Base-by-base conservation (phyloP, 2,797 vertebrate genomes). In the Spizella passerina region DNA sequence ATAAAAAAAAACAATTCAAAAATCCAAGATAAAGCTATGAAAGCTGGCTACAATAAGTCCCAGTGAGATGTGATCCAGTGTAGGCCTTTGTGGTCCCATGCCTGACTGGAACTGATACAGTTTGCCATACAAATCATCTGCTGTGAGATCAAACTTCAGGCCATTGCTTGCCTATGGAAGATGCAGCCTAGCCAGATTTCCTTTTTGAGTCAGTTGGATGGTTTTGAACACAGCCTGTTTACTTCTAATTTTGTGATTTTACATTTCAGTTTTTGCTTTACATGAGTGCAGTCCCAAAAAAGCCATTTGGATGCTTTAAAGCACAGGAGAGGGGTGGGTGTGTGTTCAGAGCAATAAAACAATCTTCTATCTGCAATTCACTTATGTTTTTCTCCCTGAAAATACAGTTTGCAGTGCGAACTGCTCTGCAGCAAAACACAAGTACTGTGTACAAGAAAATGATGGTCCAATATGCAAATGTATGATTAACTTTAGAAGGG, bases 401-500 rank as follows among this genome's bases (percentile, higher is more conserved):
- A 70, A 78, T 86, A 4, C 34, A 93, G 76, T 2, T 16, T 98
- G 98, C 69, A 3, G 15, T 8, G 0, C 12, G 1, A 0, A 0
- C 12, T 98, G 98, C 92, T 52, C 12, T 2, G 6, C 12, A 12
- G 0, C 3, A 4, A 0, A 14, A 2, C 16, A 84, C 1, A 24
- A 27, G 32, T 88, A 93, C 26, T 98, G 98, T 32, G 1, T 39
- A 9, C 59, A 2, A 17, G 11, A 3, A 8, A 0, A 1, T 0
- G 1, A 0, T 0, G 0, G 0, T 7, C 10, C 26, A 12, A 0
- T 0, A 1, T 98, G 98, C 11, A 7, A 2, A 15, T 98, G 98
- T 50, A 21, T 82, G 47, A 0, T 34, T 2, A 78, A 96, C 73
- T 98, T 65, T n/a, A 0, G 5, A 6, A 0, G 3, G 0, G 0